These are phyloP conservation scores for Otis tarda DNA, from an alignment of 2,113 vertebrate species.

Conservation along the genomic window DNA sequence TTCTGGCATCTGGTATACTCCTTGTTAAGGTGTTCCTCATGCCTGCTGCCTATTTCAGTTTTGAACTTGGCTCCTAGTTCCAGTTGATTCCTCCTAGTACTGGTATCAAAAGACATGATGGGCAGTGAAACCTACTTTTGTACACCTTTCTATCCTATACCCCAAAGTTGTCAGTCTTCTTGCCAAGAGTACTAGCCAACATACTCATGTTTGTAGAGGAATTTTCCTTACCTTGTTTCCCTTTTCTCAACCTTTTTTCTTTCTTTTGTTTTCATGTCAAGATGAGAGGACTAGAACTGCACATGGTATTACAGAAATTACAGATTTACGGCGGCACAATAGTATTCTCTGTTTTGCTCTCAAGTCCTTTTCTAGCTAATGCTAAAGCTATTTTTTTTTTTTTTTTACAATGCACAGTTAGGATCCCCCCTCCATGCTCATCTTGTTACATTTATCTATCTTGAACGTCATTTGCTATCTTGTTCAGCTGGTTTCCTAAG, in stretches of 20 bases:
- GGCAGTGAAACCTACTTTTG: not conserved
- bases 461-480: not conserved
- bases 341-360: not conserved
- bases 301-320: not conserved
- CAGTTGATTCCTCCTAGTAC: not conserved
- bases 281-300: not conserved
- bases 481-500: not conserved
- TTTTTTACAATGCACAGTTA: not conserved
- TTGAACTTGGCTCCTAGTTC: not conserved
- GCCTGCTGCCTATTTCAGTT: not conserved
- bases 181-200: not conserved
- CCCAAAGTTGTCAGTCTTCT: not conserved
- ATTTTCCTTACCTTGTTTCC: not conserved
- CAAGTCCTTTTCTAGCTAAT: not conserved
- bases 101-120: not conserved
- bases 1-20: not conserved
- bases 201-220: not conserved
- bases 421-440: not conserved
- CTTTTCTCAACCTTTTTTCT: not conserved
- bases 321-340: not conserved
- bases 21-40: not conserved
- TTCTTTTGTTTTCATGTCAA: not conserved
- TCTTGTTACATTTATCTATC: not conserved
- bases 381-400: not conserved
- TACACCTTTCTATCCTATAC: not conserved